phyloP scores from a whole-genome alignment of 2,888 invertebrate genomes.

The Mactromeris polynyma region DNA sequence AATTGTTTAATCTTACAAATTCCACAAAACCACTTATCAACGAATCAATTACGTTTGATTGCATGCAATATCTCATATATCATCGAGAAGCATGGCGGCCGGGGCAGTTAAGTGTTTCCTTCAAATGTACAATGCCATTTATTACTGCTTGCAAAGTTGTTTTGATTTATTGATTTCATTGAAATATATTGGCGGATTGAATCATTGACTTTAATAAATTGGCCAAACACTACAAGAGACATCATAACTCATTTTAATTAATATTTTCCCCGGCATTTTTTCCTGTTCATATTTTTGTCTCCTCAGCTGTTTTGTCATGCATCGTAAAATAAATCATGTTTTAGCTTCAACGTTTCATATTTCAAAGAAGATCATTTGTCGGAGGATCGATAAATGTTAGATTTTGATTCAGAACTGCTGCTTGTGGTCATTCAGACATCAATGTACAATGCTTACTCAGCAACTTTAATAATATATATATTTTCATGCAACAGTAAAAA shows the following conservation, averaged over 20 bases:
- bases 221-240: slow-evolving; percentile 28
- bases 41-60: slow-evolving; percentile 30
- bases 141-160: slow-evolving; percentile 14
- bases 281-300: background rate
- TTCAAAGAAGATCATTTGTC: background rate
- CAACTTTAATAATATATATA: background rate
- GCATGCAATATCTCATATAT: slow-evolving; percentile 28
- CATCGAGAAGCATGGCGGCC: background rate
- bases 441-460: background rate
- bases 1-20: slow-evolving; percentile 2
- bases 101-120: slow-evolving; percentile 22
- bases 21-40: slow-evolving; percentile 22
- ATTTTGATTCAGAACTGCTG: background rate
- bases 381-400: background rate
- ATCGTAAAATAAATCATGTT: background rate
- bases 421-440: background rate
- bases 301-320: background rate
- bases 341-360: background rate
- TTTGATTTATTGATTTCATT: slow-evolving; percentile 33
- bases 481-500: no score
- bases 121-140: slow-evolving; percentile 11
- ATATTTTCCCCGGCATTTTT: slow-evolving; percentile 17
- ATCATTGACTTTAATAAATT: slow-evolving; percentile 31
- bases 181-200: slow-evolving; percentile 3
- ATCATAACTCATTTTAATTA: slow-evolving; percentile 46